Base-by-base conservation (phyloP, 1,140 invertebrate genomes). In the Pseudomyrmex flavicornis region DNA sequence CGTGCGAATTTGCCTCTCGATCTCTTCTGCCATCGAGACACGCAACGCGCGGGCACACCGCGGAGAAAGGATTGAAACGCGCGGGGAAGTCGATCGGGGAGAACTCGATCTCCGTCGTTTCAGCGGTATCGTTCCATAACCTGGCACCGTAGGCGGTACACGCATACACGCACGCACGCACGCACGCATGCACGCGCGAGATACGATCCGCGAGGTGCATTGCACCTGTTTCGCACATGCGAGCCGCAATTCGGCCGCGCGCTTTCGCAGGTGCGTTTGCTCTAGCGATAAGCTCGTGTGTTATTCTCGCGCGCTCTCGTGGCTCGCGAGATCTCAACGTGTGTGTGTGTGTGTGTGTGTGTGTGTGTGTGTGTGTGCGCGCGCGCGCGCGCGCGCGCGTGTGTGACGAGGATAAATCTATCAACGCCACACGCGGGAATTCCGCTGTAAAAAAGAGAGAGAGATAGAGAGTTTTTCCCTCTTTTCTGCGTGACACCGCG, bases 61-160 rank as follows among this genome's bases (percentile, higher is more conserved):
- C 73, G 82, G 80, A 74, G 85, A 77, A 73, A 76, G 72, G 86
- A 72, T 26, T 35, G 76, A 63, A 63, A 84, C 22, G 63, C 26
- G 46, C 58, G 59, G 50, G 26, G 2, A 77, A 83, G 62, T 69
- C 74, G 87, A 86, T 89, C 87, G 83, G 35, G 35, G 58, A 56
- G 77, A 84, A 72, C 84, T 86, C 87, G 87, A 88, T 88, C 87
- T 85, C 80, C 76, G 69, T 75, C 86, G 86, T 88, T 85, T 85
- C 73, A 88, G 73, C 74, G 79, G 80, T 88, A 89, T 88, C 86
- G 87, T 88, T 88, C 73, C 87, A 85, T 82, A 77, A 89, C 84
- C 76, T 75, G 62, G 85, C 88, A 89, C 87, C 88, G 87, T 89
- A 89, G 88, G 88, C 87, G 88, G 85, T 89, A 88, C 20, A 68